phyloP scores from a whole-genome alignment of 2,797 vertebrate species.

The Sebastolobus altivelis region DNA sequence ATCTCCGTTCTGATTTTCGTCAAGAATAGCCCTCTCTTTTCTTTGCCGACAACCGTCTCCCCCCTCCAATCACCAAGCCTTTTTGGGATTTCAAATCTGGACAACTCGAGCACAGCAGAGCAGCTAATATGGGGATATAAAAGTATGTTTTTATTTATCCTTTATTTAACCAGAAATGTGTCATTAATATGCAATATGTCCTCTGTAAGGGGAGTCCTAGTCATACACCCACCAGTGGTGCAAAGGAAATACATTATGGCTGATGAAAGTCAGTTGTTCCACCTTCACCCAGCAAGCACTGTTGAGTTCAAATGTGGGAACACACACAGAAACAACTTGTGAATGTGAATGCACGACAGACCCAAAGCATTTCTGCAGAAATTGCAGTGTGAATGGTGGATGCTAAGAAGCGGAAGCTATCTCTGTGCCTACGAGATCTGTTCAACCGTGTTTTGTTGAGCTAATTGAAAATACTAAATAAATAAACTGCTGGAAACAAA shows the following conservation, averaged over 20 bases:
- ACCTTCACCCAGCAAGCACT: not conserved
- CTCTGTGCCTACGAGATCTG: no score
- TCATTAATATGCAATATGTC: not conserved
- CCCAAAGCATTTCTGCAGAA: not conserved
- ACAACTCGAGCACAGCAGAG: constrained; percentile 42
- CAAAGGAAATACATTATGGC: constrained; percentile 15
- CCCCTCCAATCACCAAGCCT: constrained; percentile 17
- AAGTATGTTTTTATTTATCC: not conserved
- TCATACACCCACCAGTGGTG: constrained; percentile 9
- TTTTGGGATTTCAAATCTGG: constrained; percentile 20
- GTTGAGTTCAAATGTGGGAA: not conserved
- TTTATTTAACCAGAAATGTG: not conserved
- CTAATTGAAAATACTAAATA: not conserved
- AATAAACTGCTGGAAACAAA: not conserved
- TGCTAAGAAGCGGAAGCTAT: not conserved
- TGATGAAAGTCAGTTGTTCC: constrained; percentile 22
- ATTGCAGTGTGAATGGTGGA: not conserved
- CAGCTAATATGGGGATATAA: not conserved
- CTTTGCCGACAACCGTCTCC: constrained; percentile 1
- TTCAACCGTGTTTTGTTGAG: no score
- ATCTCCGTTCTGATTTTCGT: constrained; percentile 6
- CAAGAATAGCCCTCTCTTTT: constrained; percentile 11
- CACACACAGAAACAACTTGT: not conserved
- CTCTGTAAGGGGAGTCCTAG: not conserved
- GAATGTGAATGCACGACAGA: not conserved